Evolutionary conservation across 2,888 invertebrate genomes (phyloP), one percentile per base, ranked within the genome.

Genomic region (Macropis europaea): DNA sequence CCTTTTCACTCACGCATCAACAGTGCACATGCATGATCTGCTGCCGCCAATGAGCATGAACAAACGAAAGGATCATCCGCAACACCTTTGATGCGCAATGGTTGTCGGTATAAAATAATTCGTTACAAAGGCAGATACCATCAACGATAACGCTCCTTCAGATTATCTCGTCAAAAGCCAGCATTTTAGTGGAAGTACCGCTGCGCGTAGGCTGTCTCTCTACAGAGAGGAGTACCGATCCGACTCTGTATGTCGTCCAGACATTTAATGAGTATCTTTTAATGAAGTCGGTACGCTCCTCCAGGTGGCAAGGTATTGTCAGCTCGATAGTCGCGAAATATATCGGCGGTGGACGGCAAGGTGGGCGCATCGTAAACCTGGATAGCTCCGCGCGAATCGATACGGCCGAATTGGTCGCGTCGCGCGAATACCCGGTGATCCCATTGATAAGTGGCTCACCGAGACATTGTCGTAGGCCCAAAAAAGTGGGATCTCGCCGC

Each of bases 371-470:
- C 48, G 68, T 32, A 60, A 68, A 69, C 63, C 66, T 36, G 56
- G 68, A 76, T 47, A 66, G 52, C 34, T 26, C 38, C 38, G 47
- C 40, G 53, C 57, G 53, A 81, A 75, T 76, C 77, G 76, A 59
- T 68, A 69, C 70, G 75, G 79, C 79, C 83, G 84, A 87, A 87
- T 87, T 83, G 79, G 81, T 81, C 81, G 81, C 72, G 72, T 67
- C 79, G 80, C 71, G 67, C 80, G 79, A 75, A 82, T 84, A 82
- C 82, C 85, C 85, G 85, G 82, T 88, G 86, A 85, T 88, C 88
- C 82, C 87, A 88, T 88, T 89, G 89, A 88, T 88, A 88, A 88
- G 88, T 88, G 81, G 87, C 77, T 79, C 85, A 86, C 82, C 61
- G 73, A 63, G 69, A 71, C 85, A 87, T 86, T 87, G 87, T 85